Percentiles rank a stretch among this genome's conserved stretches.
These are phyloP conservation scores for Oscheius sp. DNA, from an alignment of 2,888 invertebrate genomes.

Conservation along the genomic window DNA sequence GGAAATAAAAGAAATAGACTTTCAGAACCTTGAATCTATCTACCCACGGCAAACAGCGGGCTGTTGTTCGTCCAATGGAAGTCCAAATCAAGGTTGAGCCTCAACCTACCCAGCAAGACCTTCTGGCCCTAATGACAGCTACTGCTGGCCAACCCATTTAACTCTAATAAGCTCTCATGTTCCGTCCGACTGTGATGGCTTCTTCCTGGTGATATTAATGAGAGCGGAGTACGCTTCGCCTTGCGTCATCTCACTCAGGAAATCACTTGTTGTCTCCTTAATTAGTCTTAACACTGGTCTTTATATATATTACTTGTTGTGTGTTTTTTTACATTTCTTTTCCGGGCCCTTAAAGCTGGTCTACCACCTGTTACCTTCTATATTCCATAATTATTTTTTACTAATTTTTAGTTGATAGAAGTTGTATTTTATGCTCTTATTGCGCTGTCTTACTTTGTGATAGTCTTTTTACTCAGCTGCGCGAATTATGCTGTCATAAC, in stretches of 20 bases:
- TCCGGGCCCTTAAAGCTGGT: constrained; percentile 25
- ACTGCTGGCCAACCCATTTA: not conserved
- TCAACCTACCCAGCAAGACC: constrained; percentile 17
- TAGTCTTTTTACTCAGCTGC: not conserved
- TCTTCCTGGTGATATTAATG: constrained; percentile 8
- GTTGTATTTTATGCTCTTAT: not conserved
- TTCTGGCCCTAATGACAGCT: constrained; percentile 17
- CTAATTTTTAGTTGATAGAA: not conserved
- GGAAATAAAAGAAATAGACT: not conserved
- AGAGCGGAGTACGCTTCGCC: not conserved
- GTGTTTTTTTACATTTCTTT: not conserved
- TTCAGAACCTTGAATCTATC: not conserved
- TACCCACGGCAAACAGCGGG: constrained; percentile 23
- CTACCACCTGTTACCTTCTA: not conserved
- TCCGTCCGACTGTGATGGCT: not conserved
- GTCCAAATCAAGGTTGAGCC: constrained; percentile 17
- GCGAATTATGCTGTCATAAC: not conserved
- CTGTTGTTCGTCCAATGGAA: constrained; percentile 22
- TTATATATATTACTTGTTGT: not conserved
- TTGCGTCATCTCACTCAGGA: not conserved
- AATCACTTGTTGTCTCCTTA: not conserved
- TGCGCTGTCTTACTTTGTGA: not conserved
- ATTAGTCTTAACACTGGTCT: not conserved
- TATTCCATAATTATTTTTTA: not conserved
- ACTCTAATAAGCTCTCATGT: not conserved